These are phyloP conservation scores for Siderastrea siderea DNA, from an alignment of 92 coral and sea anemone species.

Conservation along the genomic window DNA sequence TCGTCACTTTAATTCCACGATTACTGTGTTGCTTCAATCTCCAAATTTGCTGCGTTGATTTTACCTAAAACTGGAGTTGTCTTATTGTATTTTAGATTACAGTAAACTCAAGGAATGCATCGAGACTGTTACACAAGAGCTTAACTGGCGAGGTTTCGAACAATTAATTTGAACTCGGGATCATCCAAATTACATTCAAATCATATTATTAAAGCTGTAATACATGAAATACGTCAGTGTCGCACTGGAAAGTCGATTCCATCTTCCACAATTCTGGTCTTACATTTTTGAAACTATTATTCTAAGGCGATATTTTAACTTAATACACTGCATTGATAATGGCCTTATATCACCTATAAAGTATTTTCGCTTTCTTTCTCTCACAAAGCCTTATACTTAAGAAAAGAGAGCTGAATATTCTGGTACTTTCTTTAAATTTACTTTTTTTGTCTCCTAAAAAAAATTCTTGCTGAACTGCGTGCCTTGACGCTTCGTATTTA, in stretches of 20 bases:
- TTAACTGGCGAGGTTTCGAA: background rate
- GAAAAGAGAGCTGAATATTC: no score
- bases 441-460: background rate
- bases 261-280: background rate
- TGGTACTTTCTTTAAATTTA: background rate
- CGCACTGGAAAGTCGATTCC: background rate
- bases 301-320: background rate
- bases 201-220: background rate
- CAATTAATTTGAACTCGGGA: background rate
- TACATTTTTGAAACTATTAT: background rate
- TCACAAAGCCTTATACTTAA: background rate
- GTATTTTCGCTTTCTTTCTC: background rate
- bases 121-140: background rate
- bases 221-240: background rate
- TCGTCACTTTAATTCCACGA: background rate
- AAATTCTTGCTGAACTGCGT: background rate
- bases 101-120: no score
- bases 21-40: background rate
- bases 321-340: background rate
- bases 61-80: background rate
- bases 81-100: background rate
- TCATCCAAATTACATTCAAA: background rate
- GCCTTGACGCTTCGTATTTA: background rate
- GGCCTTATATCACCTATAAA: background rate
- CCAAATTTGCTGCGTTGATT: background rate